These are phyloP conservation scores for Brachionus sp. DNA, from an alignment of 1,140 invertebrate genomes.

Conservation along the genomic window DNA sequence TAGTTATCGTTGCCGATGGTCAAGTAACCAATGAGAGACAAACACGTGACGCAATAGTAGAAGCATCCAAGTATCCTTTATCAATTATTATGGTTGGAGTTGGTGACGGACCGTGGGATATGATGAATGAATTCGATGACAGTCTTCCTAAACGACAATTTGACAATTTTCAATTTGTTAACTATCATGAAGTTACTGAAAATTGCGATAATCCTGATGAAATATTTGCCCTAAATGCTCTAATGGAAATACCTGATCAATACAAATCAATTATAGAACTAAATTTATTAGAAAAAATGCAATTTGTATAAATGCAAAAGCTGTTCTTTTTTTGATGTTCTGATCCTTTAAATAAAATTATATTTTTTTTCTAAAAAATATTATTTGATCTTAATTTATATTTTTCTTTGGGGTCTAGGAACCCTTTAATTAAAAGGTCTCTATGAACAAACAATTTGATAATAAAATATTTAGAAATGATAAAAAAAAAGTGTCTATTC, in stretches of 20 bases:
- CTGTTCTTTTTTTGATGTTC: neutral
- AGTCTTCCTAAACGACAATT: conserved; percentile 61
- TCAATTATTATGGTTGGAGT: conserved; percentile 64
- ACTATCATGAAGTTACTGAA: conserved; percentile 59
- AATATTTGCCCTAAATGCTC: conserved; percentile 60
- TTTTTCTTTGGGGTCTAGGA: neutral
- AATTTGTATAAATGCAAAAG: neutral
- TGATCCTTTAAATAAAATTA: neutral
- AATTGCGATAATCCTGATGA: conserved; percentile 61
- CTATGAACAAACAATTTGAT: neutral
- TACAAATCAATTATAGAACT: conserved; percentile 61
- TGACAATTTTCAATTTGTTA: conserved; percentile 65
- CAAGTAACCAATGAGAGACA: conserved; percentile 61
- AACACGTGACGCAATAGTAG: conserved; percentile 62
- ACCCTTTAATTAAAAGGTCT: neutral
- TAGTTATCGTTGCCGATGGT: conserved; percentile 63
- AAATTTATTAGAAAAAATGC: conserved; percentile 47
- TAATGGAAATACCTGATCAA: conserved; percentile 64
- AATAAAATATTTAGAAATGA: neutral
- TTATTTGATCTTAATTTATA: neutral
- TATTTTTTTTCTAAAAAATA: neutral
- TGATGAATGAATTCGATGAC: conserved; percentile 63
- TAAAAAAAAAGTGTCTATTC: neutral
- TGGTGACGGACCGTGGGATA: conserved; percentile 64
- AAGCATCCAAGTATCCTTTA: conserved; percentile 62